Evolutionary conservation across 2,797 vertebrate genomes (phyloP).

Genomic region (Aulostomus chinensis): DNA sequence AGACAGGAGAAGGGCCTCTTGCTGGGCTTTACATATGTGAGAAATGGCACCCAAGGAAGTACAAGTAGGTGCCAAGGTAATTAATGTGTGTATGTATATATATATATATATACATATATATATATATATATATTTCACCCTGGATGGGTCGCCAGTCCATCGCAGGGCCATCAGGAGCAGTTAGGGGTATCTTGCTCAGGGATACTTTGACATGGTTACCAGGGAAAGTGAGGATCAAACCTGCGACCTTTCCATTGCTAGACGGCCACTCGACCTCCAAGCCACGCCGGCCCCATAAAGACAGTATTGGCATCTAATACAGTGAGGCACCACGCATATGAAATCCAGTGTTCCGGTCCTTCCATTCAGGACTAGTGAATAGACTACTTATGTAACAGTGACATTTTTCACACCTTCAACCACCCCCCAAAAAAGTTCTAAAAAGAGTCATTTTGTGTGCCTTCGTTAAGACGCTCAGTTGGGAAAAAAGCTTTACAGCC

Average conservation of each 20-base stretch:
- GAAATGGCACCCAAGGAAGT: not conserved
- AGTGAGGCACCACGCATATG: too few relatives aligned
- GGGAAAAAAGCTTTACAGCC: slow-evolving; percentile 32
- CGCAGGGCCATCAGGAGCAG: too few relatives aligned
- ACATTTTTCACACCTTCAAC: slow-evolving; percentile 45
- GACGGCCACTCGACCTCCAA: too few relatives aligned
- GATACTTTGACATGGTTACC: too few relatives aligned
- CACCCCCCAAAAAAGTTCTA: not conserved
- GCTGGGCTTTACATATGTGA: not conserved
- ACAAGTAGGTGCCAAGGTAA: not conserved
- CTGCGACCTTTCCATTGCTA: too few relatives aligned
- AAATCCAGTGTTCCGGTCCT: not conserved
- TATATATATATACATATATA: too few relatives aligned
- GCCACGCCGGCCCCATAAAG: too few relatives aligned
- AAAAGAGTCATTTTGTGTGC: not conserved
- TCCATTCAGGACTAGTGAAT: slow-evolving; percentile 14
- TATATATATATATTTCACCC: too few relatives aligned
- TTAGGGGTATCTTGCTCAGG: too few relatives aligned
- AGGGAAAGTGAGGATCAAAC: too few relatives aligned
- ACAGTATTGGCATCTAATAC: too few relatives aligned
- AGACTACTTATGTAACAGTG: slow-evolving; percentile 20
- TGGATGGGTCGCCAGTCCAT: too few relatives aligned
- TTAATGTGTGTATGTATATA: not conserved
- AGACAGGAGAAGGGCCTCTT: slow-evolving; percentile 10
- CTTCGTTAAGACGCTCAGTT: slow-evolving; percentile 16